Percentiles rank a stretch among this genome's conserved stretches.
phyloP scores from a whole-genome alignment of 92 coral and sea anemone species.

The Muricea muricata region DNA sequence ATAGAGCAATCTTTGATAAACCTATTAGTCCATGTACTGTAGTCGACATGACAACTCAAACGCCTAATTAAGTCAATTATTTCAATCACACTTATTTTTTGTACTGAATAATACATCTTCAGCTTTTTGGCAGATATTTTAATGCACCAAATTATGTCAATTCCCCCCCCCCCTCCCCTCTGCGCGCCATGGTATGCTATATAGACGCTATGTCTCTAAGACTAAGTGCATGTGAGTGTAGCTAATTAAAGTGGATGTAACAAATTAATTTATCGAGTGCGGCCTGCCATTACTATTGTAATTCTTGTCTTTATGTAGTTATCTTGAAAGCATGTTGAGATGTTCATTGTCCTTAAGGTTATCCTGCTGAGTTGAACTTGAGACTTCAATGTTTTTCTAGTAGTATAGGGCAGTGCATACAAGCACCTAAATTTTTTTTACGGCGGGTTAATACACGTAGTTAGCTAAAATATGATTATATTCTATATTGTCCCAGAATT shows the following conservation, averaged over 20 bases:
- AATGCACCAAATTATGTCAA: constrained; percentile 21
- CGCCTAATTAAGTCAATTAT: background rate
- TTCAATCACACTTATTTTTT: background rate
- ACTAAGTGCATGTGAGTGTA: background rate
- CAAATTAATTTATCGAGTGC: constrained; percentile 14
- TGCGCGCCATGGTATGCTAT: no score
- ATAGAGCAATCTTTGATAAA: background rate
- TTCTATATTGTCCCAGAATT: no score
- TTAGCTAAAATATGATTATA: no score
- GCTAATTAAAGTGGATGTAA: constrained; percentile 1
- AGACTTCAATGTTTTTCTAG: background rate
- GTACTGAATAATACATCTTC: constrained; percentile 15
- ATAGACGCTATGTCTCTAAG: background rate
- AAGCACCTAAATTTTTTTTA: no score
- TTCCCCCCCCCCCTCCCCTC: background rate
- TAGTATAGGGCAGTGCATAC: no score
- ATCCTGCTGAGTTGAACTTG: background rate
- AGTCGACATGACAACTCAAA: background rate
- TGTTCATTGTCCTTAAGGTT: background rate
- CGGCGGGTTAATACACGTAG: no score
- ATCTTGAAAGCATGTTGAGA: background rate
- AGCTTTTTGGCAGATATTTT: background rate
- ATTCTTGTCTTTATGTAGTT: background rate
- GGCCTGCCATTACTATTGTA: background rate
- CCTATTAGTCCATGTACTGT: background rate